Base-by-base conservation (phyloP, 1,140 invertebrate genomes). In the Bombus sibiricus region DNA sequence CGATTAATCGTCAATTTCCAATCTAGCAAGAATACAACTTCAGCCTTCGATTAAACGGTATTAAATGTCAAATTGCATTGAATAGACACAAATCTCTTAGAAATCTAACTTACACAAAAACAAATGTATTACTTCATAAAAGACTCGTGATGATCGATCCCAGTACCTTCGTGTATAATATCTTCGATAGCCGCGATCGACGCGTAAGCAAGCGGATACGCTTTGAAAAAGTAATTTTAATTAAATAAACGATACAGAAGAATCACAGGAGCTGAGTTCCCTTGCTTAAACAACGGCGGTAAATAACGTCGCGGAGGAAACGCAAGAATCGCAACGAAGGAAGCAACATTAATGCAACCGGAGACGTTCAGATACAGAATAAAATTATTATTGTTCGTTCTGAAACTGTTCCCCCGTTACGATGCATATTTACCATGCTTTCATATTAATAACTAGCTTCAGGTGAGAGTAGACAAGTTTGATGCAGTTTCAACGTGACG, bases 381-480 rank as follows among this genome's bases (percentile, higher is more conserved):
- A 43, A 53, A 81, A 69, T 81, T 81, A 81, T 81, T 69, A 57
- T 43, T n/a, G 47, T 69, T 81, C 66, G 25, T 66, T 71, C 28
- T 62, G 78, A 6, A 71, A 81, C 41, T 71, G 66, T 53, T 32
- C 62, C 9, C 59, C 62, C 32, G 43, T 57, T 71, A 81, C 34
- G 32, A 25, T 28, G 78, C 78, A 81, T 81, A 81, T 81, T 81
- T 81, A 81, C 78, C 78, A 66, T n/a, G 78, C 64, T 81, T 71
- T 81, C 78, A 43, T 71, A 71, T 81, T 81, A 81, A 81, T 81
- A 81, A 81, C 66, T 39, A 71, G 66, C 43, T 69, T 47, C 66
- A 71, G 78, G 78, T 71, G 78, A 81, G 71, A 81, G 78, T 81
- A 71, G 78, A 57, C 78, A 71, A 81, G 78, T 81, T 71, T 71